These are phyloP conservation scores for Anorthoa munda DNA, from an alignment of 2,888 invertebrate species.

Conservation along the genomic window DNA sequence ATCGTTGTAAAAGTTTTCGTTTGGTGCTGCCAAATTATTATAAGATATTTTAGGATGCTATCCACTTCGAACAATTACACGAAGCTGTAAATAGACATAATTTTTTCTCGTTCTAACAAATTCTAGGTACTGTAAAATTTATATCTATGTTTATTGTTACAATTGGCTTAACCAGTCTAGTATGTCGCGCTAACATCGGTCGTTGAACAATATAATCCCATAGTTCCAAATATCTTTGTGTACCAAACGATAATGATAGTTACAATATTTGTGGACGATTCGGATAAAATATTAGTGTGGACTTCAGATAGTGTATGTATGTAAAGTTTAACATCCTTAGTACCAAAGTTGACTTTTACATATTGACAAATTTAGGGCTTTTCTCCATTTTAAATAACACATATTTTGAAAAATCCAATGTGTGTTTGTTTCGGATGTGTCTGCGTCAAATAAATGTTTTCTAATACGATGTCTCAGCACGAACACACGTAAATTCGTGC, in stretches of 20 bases:
- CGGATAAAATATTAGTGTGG: slow-evolving; percentile 1
- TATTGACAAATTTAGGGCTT: too few species aligned
- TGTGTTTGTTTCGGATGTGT: too few species aligned
- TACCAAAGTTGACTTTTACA: too few species aligned
- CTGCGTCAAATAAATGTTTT: too few species aligned
- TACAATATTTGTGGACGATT: not conserved
- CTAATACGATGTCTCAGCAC: too few species aligned
- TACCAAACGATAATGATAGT: not conserved
- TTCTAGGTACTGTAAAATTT: not conserved
- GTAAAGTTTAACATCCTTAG: slow-evolving; percentile 6
- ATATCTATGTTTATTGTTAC: not conserved
- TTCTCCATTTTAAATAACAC: too few species aligned
- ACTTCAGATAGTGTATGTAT: slow-evolving; percentile 2
- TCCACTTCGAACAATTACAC: not conserved
- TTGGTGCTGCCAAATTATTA: not conserved
- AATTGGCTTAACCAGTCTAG: slow-evolving; percentile 8
- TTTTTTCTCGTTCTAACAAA: not conserved
- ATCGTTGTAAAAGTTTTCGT: not conserved
- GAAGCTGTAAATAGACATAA: slow-evolving; percentile 9
- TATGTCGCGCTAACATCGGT: slow-evolving; percentile 3
- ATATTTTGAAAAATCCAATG: too few species aligned
- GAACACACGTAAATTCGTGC: too few species aligned
- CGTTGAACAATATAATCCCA: not conserved
- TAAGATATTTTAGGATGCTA: not conserved
- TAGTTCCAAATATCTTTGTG: not conserved